These are phyloP conservation scores for Cheiracanthium punctorium DNA, from an alignment of 2,888 invertebrate genomes.

Conservation along the genomic window DNA sequence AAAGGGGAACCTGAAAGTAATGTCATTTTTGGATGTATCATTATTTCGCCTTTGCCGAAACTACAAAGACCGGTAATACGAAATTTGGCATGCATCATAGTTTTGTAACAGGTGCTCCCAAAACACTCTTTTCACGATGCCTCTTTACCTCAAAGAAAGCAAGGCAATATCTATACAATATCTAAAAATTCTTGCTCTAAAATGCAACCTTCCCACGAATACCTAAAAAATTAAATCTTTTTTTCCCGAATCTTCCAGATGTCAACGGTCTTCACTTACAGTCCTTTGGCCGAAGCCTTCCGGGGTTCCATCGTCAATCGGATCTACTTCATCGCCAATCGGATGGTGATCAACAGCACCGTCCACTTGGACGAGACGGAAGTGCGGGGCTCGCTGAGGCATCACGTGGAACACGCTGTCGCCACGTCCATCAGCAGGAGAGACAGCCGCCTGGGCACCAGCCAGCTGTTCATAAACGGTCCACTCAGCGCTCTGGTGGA, in stretches of 20 bases:
- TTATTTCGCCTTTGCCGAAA: no score
- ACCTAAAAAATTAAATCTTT: no score
- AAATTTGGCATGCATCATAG: no score
- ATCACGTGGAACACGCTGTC: slow-evolving; percentile 88
- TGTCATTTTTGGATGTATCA: no score
- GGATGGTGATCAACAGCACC: slow-evolving; percentile 89
- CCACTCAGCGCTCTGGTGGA: slow-evolving; percentile 67
- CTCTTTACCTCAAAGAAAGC: no score
- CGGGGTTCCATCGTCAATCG: slow-evolving; percentile 87
- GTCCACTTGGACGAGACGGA: slow-evolving; percentile 80
- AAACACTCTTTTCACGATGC: no score
- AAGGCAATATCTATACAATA: no score
- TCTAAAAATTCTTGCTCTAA: no score
- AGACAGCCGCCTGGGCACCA: slow-evolving; percentile 92
- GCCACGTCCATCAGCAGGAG: slow-evolving; percentile 88
- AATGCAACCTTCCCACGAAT: no score
- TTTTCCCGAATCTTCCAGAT: slow-evolving; percentile 19
- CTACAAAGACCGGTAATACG: no score
- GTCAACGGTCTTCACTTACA: slow-evolving; percentile 88
- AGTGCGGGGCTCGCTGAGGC: slow-evolving; percentile 82
- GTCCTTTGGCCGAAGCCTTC: slow-evolving; percentile 91
- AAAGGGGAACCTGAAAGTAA: no score
- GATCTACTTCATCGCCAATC: slow-evolving; percentile 82
- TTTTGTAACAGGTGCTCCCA: no score
- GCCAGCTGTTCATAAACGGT: slow-evolving; percentile 79